These are phyloP conservation scores for Amblyraja radiata DNA, from an alignment of 2,797 vertebrate genomes.

Conservation along the genomic window DNA sequence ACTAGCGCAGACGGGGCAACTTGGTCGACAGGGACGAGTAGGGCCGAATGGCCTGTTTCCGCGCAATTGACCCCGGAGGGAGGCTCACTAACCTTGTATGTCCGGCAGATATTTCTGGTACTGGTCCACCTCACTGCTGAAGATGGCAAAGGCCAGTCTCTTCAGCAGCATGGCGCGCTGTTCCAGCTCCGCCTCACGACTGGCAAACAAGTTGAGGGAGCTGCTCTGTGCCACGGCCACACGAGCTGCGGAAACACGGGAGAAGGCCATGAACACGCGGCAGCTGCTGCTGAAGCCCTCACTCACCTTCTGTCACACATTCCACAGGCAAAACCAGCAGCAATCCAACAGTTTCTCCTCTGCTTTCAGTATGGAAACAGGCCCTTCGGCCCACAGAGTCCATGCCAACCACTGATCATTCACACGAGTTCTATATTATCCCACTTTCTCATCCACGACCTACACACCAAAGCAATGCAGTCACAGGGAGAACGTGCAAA, in stretches of 20 bases:
- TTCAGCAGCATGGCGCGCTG: slow-evolving; percentile 97
- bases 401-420: no score
- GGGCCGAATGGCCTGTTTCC: no score
- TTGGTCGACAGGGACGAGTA: no score
- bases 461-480: no score
- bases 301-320: not conserved
- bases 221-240: slow-evolving; percentile 97
- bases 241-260: slow-evolving; percentile 62
- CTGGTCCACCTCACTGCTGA: slow-evolving; percentile 95
- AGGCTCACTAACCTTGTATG: slow-evolving; percentile 76
- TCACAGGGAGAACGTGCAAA: no score
- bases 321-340: not conserved
- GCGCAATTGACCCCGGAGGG: not conserved
- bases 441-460: no score
- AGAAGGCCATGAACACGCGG: not conserved
- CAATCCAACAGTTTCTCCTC: no score
- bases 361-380: no score
- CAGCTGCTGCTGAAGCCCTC: not conserved
- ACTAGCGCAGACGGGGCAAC: no score
- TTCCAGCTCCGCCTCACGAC: slow-evolving; percentile 88
- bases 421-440: no score
- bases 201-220: slow-evolving; percentile 91
- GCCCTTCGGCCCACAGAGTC: no score
- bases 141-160: slow-evolving; percentile 92
- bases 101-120: slow-evolving; percentile 98